These are phyloP conservation scores for Drosophila rufa DNA, from an alignment of 1,140 invertebrate species.

Conservation along the genomic window DNA sequence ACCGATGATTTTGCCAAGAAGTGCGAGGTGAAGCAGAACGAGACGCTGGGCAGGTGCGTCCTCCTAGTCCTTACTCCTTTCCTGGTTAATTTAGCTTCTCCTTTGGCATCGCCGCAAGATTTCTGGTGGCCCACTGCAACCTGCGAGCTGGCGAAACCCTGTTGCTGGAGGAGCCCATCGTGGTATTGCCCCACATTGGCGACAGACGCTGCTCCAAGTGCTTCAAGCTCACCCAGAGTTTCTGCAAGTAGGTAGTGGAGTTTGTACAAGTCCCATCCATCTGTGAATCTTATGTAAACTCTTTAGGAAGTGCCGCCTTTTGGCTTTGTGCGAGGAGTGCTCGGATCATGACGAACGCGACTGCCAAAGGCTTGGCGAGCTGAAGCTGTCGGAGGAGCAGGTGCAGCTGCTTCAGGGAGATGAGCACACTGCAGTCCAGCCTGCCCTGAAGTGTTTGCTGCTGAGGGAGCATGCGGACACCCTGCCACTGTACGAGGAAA, in stretches of 20 bases:
- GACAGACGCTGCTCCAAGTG: constrained; percentile 82
- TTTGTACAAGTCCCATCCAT: background rate
- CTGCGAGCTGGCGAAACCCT: constrained; percentile 89
- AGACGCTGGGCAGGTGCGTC: constrained; percentile 76
- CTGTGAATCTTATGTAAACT: constrained; percentile 11
- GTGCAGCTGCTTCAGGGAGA: constrained; percentile 45
- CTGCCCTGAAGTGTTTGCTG: constrained; percentile 63
- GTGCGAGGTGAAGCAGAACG: constrained; percentile 66
- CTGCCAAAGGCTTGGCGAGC: constrained; percentile 50
- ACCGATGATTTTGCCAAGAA: constrained; percentile 72
- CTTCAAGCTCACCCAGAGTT: constrained; percentile 47
- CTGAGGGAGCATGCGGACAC: constrained; percentile 88
- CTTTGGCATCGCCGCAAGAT: constrained; percentile 85
- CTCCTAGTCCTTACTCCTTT: background rate
- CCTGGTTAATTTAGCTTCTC: no score
- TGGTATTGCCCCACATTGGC: constrained; percentile 88
- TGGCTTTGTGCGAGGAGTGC: constrained; percentile 88
- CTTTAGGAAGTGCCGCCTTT: constrained; percentile 87
- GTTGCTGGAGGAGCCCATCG: constrained; percentile 89
- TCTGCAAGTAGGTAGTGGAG: constrained; percentile 81
- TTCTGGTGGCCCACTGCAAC: constrained; percentile 89
- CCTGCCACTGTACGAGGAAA: constrained; percentile 87
- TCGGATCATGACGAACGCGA: constrained; percentile 85
- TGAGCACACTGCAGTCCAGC: constrained; percentile 42
- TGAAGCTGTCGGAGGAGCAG: constrained; percentile 43